phyloP scores from a whole-genome alignment of 1,140 invertebrate genomes.

The Halyomorpha halys region DNA sequence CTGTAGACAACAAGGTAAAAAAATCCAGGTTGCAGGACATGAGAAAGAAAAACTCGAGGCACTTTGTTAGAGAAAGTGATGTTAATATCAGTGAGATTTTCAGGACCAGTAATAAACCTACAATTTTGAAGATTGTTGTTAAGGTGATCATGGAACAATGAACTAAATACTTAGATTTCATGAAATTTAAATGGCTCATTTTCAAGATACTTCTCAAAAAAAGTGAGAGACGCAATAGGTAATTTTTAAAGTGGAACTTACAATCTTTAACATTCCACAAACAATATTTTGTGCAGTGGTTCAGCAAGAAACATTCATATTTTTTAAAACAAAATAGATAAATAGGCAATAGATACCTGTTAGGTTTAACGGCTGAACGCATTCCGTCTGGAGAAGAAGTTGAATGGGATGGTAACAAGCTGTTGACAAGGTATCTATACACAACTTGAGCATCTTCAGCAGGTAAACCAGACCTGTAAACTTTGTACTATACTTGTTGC shows the following conservation, averaged over 20 bases:
- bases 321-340: not conserved
- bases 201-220: too few species aligned
- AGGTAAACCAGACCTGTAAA: constrained; percentile 65
- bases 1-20: constrained; percentile 70
- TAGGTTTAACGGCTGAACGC: not conserved
- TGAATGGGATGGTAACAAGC: constrained; percentile 47
- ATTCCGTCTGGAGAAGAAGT: not conserved
- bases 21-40: constrained; percentile 46
- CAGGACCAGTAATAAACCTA: constrained; percentile 61
- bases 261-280: too few species aligned
- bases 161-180: too few species aligned
- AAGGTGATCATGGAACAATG: not conserved
- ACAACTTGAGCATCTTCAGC: constrained; percentile 72
- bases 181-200: too few species aligned
- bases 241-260: too few species aligned
- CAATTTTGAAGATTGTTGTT: constrained; percentile 18
- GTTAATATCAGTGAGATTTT: constrained; percentile 46
- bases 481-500: too few species aligned
- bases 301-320: not conserved
- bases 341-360: not conserved
- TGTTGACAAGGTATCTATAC: constrained; percentile 68
- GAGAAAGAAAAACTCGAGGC: constrained; percentile 58
- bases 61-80: constrained; percentile 44
- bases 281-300: not conserved
- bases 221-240: too few species aligned